These are phyloP conservation scores for Limnothrissa miodon DNA, from an alignment of 2,113 vertebrate genomes.

Conservation along the genomic window DNA sequence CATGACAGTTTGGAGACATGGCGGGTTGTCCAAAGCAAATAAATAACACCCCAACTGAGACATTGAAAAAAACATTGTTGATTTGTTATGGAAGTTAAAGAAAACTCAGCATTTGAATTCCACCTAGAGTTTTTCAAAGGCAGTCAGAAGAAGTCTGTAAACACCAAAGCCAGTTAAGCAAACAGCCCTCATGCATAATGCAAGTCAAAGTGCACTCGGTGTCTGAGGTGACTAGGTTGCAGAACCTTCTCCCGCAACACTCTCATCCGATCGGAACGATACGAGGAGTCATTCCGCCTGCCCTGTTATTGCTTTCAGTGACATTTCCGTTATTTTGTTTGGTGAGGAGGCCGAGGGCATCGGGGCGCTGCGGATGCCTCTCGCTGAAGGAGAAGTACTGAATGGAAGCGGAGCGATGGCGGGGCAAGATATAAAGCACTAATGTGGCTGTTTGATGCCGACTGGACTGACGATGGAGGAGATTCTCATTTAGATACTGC, in stretches of 20 bases:
- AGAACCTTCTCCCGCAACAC: not conserved
- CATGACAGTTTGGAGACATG: not conserved
- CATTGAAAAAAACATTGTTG: not conserved
- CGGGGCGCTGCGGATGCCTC: not conserved
- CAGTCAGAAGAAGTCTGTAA: constrained; percentile 7
- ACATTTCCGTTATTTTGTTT: not conserved
- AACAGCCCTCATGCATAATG: not conserved
- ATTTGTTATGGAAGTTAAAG: not conserved
- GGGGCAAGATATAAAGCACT: constrained; percentile 20
- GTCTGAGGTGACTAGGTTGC: not conserved
- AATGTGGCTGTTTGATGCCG: constrained; percentile 27
- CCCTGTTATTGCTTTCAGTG: not conserved
- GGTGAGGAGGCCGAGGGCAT: not conserved
- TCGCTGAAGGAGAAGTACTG: not conserved
- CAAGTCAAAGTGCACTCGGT: not conserved
- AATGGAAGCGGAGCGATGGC: not conserved
- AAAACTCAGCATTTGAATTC: not conserved
- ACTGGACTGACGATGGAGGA: constrained; percentile 7
- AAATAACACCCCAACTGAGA: not conserved
- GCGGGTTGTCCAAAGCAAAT: not conserved
- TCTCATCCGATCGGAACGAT: not conserved
- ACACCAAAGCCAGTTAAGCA: not conserved
- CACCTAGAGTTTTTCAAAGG: not conserved
- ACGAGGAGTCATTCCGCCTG: not conserved
- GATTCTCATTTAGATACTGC: constrained; percentile 41